phyloP scores from a whole-genome alignment of 1,140 invertebrate species.

The Drosophila saltans region DNA sequence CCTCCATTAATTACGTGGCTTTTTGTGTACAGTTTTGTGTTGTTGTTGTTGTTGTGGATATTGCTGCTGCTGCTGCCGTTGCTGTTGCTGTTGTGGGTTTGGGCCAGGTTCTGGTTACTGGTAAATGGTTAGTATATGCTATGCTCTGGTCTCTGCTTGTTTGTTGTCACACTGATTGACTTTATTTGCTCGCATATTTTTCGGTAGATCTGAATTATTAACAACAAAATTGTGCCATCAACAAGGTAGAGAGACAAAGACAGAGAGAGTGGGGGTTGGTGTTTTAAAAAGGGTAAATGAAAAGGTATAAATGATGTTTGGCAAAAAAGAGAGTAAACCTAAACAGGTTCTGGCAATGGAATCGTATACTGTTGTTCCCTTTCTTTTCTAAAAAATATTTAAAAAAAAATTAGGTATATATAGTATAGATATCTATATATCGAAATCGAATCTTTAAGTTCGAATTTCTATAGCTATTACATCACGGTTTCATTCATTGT shows the following conservation, averaged over 20 bases:
- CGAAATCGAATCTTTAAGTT: too few species aligned
- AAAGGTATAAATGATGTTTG: too few species aligned
- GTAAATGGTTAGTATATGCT: conserved; percentile 2
- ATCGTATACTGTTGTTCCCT: too few species aligned
- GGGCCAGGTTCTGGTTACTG: conserved; percentile 32
- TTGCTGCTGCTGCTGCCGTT: conserved; percentile 28
- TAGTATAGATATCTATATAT: too few species aligned
- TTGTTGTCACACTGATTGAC: conserved; percentile 77
- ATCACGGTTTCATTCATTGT: not conserved
- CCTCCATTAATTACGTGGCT: conserved; percentile 82
- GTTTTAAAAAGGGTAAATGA: too few species aligned
- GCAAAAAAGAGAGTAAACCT: too few species aligned
- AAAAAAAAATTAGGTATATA: too few species aligned
- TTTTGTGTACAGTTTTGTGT: conserved; percentile 72
- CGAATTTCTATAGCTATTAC: too few species aligned
- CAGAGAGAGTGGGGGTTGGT: too few species aligned
- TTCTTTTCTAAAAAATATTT: too few species aligned
- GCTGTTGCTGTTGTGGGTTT: conserved; percentile 38
- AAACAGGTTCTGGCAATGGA: too few species aligned
- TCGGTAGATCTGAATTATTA: conserved; percentile 68
- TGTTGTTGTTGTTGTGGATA: conserved; percentile 34
- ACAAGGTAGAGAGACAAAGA: not conserved
- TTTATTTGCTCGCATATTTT: conserved; percentile 79
- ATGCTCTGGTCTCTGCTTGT: conserved; percentile 49
- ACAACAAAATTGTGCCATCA: conserved; percentile 41